Conservation (phyloP, 2,888 invertebrate genomes). For the Pristionchus arcanus region DNA sequence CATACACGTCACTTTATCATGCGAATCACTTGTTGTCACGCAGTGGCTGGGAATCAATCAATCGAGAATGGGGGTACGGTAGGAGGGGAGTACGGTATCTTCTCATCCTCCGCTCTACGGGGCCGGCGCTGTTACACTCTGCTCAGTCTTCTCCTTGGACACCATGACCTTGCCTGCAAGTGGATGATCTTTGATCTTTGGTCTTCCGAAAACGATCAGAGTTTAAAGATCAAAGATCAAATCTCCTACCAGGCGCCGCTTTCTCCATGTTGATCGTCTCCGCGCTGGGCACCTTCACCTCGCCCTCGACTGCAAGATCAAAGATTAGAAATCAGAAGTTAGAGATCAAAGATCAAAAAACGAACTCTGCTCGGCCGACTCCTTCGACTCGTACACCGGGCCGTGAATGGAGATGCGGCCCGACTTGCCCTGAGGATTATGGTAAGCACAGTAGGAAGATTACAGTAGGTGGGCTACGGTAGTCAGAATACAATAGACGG, state of each 20-base stretch:
- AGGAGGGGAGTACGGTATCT: neutral
- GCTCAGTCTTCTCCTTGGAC: conserved; percentile 3
- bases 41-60: neutral
- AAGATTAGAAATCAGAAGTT: too few species aligned
- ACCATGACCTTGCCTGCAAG: neutral
- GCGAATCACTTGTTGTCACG: conserved; percentile 16
- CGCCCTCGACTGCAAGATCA: neutral
- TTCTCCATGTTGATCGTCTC: neutral
- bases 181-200: neutral
- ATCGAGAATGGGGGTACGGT: too few species aligned
- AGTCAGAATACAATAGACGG: too few species aligned
- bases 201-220: too few species aligned
- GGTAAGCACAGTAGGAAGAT: too few species aligned
- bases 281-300: neutral
- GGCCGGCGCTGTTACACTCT: too few species aligned
- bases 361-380: neutral
- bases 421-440: neutral
- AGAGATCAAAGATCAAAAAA: too few species aligned
- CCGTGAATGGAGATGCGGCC: conserved; percentile 21
- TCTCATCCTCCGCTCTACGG: too few species aligned
- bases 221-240: neutral
- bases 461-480: neutral
- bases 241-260: neutral
- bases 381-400: neutral
- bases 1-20: neutral